Conservation (phyloP, 1,140 invertebrate genomes). For the Luehdorfia chinensis region DNA sequence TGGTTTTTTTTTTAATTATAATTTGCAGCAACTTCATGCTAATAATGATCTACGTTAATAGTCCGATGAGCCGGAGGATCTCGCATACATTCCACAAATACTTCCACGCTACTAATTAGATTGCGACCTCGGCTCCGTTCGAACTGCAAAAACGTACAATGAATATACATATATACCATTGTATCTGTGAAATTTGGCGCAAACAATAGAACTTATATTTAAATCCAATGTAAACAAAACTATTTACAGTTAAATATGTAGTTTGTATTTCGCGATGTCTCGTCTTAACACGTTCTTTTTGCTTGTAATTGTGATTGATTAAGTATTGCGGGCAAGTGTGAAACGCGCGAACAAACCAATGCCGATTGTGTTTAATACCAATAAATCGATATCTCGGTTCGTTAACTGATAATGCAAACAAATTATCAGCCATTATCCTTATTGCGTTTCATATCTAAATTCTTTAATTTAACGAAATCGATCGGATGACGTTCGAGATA, state of each 20-base stretch:
- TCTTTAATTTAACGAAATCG: not conserved
- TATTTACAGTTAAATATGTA: constrained; percentile 5
- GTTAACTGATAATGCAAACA: constrained; percentile 43
- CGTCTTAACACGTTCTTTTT: constrained; percentile 3
- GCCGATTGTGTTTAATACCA: constrained; percentile 42
- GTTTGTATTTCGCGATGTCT: constrained; percentile 1
- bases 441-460: constrained; percentile 18
- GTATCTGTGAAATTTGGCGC: constrained; percentile 10
- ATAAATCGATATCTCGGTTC: constrained; percentile 52
- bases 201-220: constrained; percentile 13
- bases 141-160: not conserved
- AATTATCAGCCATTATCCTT: constrained; percentile 37
- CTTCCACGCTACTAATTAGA: constrained; percentile 43
- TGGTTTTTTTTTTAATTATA: constrained; percentile 6
- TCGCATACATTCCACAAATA: constrained; percentile 45
- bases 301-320: constrained; percentile 3
- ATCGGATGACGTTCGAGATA: too few relatives aligned
- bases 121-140: constrained; percentile 33
- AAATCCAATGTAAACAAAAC: constrained; percentile 16
- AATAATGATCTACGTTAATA: constrained; percentile 39
- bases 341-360: constrained; percentile 41
- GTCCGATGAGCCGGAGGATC: constrained; percentile 43
- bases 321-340: constrained; percentile 29
- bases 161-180: not conserved
- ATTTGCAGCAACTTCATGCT: constrained; percentile 25